These are phyloP conservation scores for Gobionotothen gibberifrons DNA, from an alignment of 2,797 vertebrate genomes.

Conservation along the genomic window DNA sequence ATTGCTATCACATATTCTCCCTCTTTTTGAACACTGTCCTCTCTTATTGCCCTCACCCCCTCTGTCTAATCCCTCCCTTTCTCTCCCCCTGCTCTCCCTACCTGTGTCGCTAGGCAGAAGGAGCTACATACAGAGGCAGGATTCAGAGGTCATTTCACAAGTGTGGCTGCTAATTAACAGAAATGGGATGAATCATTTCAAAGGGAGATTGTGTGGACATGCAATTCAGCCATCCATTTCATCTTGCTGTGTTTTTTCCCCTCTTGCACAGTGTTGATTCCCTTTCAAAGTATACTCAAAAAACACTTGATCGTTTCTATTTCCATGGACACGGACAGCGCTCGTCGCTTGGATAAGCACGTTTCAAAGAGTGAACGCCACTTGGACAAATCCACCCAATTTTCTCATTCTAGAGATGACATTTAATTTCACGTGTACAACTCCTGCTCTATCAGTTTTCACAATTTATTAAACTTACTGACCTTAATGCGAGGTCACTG, in stretches of 20 bases:
- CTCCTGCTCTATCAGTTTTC: constrained; percentile 52
- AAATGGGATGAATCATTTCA: constrained; percentile 71
- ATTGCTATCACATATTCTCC: constrained; percentile 50
- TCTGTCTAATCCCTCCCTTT: constrained; percentile 52
- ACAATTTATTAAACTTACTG: constrained; percentile 70
- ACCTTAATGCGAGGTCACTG: constrained; percentile 47
- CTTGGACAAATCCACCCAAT: constrained; percentile 73
- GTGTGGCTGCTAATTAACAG: constrained; percentile 78
- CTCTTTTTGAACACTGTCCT: constrained; percentile 46
- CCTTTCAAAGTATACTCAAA: constrained; percentile 60
- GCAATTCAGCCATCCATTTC: constrained; percentile 55
- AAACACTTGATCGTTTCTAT: constrained; percentile 72
- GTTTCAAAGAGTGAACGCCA: constrained; percentile 67
- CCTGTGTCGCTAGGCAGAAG: constrained; percentile 47
- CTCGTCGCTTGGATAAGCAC: constrained; percentile 66
- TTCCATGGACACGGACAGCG: constrained; percentile 67
- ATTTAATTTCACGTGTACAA: constrained; percentile 77
- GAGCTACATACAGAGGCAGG: constrained; percentile 50
- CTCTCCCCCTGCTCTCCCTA: constrained; percentile 30
- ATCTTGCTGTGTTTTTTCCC: constrained; percentile 41
- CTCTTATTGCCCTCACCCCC: constrained; percentile 35
- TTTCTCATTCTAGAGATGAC: constrained; percentile 74
- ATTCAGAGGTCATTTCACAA: constrained; percentile 77
- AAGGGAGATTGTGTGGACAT: constrained; percentile 62
- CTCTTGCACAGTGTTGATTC: constrained; percentile 40